Conservation (phyloP, 2,113 vertebrate species). For the Trinectes maculatus region DNA sequence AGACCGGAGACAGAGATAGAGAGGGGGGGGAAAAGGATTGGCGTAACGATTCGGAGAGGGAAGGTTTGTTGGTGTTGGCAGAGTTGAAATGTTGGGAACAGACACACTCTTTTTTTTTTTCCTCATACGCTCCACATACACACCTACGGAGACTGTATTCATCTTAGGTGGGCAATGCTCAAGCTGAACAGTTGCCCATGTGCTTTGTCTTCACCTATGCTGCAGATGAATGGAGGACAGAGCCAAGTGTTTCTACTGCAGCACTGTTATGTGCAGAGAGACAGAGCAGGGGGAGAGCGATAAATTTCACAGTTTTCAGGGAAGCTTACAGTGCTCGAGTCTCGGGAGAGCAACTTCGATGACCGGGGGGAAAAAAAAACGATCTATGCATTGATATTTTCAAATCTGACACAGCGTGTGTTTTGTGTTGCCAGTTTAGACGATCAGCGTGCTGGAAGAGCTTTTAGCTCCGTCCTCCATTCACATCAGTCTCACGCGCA, state of each 20-base stretch:
- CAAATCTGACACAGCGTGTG: constrained; percentile 18
- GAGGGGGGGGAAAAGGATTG: background rate
- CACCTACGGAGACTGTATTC: constrained; percentile 54
- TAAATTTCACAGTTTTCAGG: constrained; percentile 70
- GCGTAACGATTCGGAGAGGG: constrained; percentile 39
- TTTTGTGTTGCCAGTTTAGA: constrained; percentile 50
- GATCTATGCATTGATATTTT: constrained; percentile 41
- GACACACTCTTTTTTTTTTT: constrained; percentile 19
- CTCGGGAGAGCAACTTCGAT: constrained; percentile 53
- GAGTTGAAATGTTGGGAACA: constrained; percentile 34
- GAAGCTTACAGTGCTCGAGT: constrained; percentile 65
- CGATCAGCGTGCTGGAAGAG: constrained; percentile 49
- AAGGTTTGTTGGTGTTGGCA: constrained; percentile 27
- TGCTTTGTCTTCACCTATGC: constrained; percentile 56
- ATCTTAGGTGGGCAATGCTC: constrained; percentile 55
- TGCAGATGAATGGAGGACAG: constrained; percentile 75
- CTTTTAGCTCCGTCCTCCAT: constrained; percentile 75
- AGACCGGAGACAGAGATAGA: constrained; percentile 21
- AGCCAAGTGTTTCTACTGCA: constrained; percentile 66
- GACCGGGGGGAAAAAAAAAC: constrained; percentile 9
- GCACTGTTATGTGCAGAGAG: constrained; percentile 39
- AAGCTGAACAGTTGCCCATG: constrained; percentile 60
- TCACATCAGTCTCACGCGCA: constrained; percentile 55
- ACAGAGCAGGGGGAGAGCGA: constrained; percentile 18
- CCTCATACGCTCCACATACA: constrained; percentile 43